These are phyloP conservation scores for Meteorus cinctellus DNA, from an alignment of 2,888 invertebrate genomes.

Conservation along the genomic window DNA sequence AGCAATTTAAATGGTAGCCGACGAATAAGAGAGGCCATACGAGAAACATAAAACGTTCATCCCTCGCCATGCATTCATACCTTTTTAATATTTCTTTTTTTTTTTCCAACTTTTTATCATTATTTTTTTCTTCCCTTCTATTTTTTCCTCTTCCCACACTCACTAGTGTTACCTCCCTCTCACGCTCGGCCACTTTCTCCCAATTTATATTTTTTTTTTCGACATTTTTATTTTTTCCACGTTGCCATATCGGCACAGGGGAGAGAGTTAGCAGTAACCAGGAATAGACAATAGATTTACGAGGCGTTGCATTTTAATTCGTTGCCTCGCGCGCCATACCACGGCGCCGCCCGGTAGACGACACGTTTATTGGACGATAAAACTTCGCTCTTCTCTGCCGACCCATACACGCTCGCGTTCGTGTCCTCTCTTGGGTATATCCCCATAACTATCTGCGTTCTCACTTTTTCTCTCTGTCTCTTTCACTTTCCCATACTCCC, in stretches of 20 bases:
- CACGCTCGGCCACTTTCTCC: not conserved
- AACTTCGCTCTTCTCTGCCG: constrained; percentile 61
- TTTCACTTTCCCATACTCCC: not conserved
- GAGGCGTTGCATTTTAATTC: constrained; percentile 68
- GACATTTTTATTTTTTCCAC: constrained; percentile 22
- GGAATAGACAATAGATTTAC: constrained; percentile 63
- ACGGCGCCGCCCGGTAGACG: constrained; percentile 61
- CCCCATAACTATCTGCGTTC: not conserved
- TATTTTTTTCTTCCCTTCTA: not conserved
- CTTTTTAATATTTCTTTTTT: constrained; percentile 21
- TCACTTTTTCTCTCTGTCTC: constrained; percentile 27
- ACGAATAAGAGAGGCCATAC: constrained; percentile 21
- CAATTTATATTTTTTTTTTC: not conserved
- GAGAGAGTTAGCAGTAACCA: constrained; percentile 43
- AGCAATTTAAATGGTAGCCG: constrained; percentile 26
- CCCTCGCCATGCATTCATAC: constrained; percentile 23
- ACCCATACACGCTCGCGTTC: constrained; percentile 29
- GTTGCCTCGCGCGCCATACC: constrained; percentile 51
- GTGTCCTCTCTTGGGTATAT: not conserved
- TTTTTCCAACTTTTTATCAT: constrained; percentile 30
- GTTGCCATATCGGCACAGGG: constrained; percentile 27
- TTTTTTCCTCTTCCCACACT: not conserved
- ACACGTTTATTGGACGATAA: constrained; percentile 71
- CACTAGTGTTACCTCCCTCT: not conserved
- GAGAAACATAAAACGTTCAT: constrained; percentile 39